Conservation (phyloP, 2,113 vertebrate genomes). For the Callipepla californica region DNA sequence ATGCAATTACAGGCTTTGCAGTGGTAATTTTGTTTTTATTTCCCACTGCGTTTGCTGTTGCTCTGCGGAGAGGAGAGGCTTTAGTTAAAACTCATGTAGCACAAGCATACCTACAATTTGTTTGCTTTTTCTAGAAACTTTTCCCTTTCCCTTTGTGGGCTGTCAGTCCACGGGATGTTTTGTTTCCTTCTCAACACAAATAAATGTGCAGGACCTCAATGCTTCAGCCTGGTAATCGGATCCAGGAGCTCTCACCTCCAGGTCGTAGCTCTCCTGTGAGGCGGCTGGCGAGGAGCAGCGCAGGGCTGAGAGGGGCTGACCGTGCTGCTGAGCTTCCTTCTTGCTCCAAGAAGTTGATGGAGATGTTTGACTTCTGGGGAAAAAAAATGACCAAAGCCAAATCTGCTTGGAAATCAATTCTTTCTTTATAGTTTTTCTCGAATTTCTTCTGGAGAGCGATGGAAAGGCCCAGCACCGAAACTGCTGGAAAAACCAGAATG, state of each 20-base stretch:
- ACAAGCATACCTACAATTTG: not conserved
- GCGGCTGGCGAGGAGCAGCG: too few relatives aligned
- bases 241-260: not conserved
- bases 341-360: not conserved
- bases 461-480: not conserved
- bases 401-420: not conserved
- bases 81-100: constrained; percentile 42
- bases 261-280: not conserved
- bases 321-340: not conserved
- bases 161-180: constrained; percentile 1
- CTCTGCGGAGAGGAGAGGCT: constrained; percentile 14
- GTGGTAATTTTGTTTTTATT: constrained; percentile 68
- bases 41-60: constrained; percentile 60
- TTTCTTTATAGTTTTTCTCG: not conserved
- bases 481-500: not conserved
- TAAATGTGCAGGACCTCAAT: not conserved
- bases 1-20: constrained; percentile 68
- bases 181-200: constrained; percentile 17
- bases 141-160: not conserved
- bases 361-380: not conserved
- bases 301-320: too few relatives aligned
- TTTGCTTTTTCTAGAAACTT: constrained; percentile 45
- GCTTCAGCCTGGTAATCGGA: not conserved
- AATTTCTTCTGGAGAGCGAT: not conserved
- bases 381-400: not conserved